These are phyloP conservation scores for Laticauda colubrina DNA, from an alignment of 2,113 vertebrate genomes.

Conservation along the genomic window DNA sequence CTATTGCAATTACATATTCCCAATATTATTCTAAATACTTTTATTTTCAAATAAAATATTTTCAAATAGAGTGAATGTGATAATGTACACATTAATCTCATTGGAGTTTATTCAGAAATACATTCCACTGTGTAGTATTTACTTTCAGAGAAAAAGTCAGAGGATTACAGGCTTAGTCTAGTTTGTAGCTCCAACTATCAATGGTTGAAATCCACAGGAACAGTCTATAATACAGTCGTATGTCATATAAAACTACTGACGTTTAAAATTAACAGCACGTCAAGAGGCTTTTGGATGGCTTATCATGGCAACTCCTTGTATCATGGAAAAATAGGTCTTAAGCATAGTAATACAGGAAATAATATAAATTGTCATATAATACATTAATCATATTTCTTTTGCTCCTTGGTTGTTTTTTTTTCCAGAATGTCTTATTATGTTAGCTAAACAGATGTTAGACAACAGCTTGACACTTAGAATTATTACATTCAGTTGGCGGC, in stretches of 20 bases:
- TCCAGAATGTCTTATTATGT: not conserved
- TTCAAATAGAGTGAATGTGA: not conserved
- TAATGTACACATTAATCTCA: not conserved
- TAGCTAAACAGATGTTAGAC: slow-evolving; percentile 36
- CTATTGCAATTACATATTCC: not conserved
- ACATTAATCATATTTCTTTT: not conserved
- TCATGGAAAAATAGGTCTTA: not conserved
- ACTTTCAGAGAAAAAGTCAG: not conserved
- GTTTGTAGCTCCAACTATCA: not conserved
- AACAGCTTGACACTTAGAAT: slow-evolving; percentile 4
- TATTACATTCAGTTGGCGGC: slow-evolving; percentile 14
- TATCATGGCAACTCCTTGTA: not conserved
- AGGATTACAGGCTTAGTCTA: not conserved
- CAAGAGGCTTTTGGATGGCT: not conserved
- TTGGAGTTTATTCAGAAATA: not conserved
- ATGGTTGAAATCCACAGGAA: not conserved
- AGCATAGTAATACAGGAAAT: not conserved
- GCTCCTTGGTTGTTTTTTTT: not conserved
- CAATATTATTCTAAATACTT: not conserved
- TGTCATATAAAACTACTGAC: not conserved
- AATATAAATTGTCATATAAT: not conserved
- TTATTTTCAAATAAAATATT: not conserved
- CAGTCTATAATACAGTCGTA: not conserved
- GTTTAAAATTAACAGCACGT: not conserved
- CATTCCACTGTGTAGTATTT: not conserved